A percentile compares a stretch with the other conserved stretches of the same genome.
Evolutionary conservation across 2,797 vertebrate genomes (phyloP).

Genomic region (Acridotheres tristis): DNA sequence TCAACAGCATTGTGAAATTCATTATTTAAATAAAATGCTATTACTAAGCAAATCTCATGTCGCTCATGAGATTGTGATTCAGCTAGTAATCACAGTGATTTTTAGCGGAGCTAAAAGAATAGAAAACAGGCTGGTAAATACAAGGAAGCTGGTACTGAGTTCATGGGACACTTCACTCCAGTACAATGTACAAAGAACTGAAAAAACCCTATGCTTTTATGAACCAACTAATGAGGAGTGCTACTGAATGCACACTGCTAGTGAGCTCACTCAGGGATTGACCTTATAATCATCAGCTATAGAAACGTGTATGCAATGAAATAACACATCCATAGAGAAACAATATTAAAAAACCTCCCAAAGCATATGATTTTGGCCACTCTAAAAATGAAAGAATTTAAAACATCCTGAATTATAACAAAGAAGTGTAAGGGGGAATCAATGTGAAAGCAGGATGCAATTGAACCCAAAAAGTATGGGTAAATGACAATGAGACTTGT

Average conservation of each 20-base stretch:
- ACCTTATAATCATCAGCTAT: not conserved
- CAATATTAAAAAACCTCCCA: not conserved
- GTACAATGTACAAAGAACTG: not conserved
- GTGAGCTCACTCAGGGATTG: not conserved
- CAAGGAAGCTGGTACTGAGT: not conserved
- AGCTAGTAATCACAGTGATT: constrained; percentile 1
- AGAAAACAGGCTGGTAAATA: constrained; percentile 4
- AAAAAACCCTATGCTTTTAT: not conserved
- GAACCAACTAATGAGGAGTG: not conserved
- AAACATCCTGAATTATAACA: not conserved
- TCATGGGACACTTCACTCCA: not conserved
- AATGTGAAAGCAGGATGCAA: not conserved
- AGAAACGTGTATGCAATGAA: not conserved
- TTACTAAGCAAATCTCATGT: not conserved
- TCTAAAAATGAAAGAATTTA: not conserved
- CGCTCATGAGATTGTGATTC: not conserved
- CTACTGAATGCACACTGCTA: not conserved
- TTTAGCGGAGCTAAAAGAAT: not conserved
- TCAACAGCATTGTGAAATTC: not conserved
- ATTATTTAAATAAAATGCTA: constrained; percentile 18
- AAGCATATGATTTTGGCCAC: not conserved
- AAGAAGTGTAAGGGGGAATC: not conserved
- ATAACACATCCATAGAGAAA: not conserved
- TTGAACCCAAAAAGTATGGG: not conserved
- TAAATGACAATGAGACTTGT: not conserved